Conservation (phyloP, 2,888 invertebrate genomes). For the Argynnis bischoffii region DNA sequence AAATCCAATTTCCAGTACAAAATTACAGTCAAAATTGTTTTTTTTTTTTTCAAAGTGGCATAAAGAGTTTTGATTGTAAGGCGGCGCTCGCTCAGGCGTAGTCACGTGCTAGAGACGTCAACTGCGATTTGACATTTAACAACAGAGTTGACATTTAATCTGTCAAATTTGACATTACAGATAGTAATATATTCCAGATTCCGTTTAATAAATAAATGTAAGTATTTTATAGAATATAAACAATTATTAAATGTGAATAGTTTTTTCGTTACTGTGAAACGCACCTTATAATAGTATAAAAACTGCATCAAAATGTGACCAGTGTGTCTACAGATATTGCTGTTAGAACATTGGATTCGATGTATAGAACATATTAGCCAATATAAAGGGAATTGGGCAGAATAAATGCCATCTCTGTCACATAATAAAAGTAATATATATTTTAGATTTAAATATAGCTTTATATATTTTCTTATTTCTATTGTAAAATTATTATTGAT, state of each 20-base stretch:
- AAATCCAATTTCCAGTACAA: slow-evolving; percentile 1
- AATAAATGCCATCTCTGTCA: slow-evolving; percentile 8
- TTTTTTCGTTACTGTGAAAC: slow-evolving; percentile 9
- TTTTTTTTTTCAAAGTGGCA: slow-evolving; percentile 14
- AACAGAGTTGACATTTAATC: slow-evolving; percentile 5
- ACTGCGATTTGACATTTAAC: slow-evolving; percentile 25
- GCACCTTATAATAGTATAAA: slow-evolving; percentile 11
- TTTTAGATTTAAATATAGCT: slow-evolving; percentile 19
- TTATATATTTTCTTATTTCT: slow-evolving; percentile 17
- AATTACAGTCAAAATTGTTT: slow-evolving; percentile 19
- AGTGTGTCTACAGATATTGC: too few species aligned
- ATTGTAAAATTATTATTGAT: slow-evolving; percentile 3
- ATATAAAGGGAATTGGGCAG: neutral
- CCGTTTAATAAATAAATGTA: slow-evolving; percentile 18
- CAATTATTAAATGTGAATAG: slow-evolving; percentile 9
- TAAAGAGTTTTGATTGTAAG: slow-evolving; percentile 17
- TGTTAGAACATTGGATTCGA: neutral
- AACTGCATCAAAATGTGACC: slow-evolving; percentile 8
- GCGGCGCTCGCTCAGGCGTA: slow-evolving; percentile 19
- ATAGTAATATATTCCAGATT: slow-evolving; percentile 20
- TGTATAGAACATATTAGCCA: slow-evolving; percentile 6
- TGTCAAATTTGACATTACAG: slow-evolving; percentile 14
- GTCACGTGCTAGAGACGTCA: slow-evolving; percentile 9
- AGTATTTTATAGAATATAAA: slow-evolving; percentile 14
- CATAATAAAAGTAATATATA: slow-evolving; percentile 16